These are phyloP conservation scores for Falco peregrinus DNA, from an alignment of 2,797 vertebrate genomes.

Conservation along the genomic window DNA sequence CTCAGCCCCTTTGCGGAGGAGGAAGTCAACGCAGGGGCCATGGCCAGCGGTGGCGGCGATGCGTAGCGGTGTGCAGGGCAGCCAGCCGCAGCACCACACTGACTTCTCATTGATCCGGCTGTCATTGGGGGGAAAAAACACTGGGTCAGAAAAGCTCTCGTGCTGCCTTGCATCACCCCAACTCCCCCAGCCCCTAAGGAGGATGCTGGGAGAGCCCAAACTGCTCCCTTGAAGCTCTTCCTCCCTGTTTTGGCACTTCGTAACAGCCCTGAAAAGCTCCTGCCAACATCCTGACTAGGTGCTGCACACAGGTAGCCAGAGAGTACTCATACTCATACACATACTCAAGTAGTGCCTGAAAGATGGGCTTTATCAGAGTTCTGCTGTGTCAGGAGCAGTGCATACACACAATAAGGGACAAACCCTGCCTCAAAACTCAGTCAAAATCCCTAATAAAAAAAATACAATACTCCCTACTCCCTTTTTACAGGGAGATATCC, in stretches of 20 bases:
- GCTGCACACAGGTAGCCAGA: neutral
- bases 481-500: neutral
- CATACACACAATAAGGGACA: neutral
- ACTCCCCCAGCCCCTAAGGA: neutral
- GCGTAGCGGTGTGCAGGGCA: slow-evolving; percentile 91
- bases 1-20: slow-evolving; percentile 88
- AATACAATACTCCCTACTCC: neutral
- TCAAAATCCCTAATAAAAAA: neutral
- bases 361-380: neutral
- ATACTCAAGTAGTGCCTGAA: neutral
- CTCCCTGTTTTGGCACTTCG: neutral
- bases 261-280: neutral
- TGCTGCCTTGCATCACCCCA: neutral
- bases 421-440: neutral
- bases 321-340: too few species aligned
- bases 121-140: neutral
- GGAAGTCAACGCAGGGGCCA: slow-evolving; percentile 84
- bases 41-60: slow-evolving; percentile 92
- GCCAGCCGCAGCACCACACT: slow-evolving; percentile 92
- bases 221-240: neutral
- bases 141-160: accelerated
- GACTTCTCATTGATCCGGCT: slow-evolving; percentile 96
- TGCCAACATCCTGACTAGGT: neutral
- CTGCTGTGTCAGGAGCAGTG: neutral
- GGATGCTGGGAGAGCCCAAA: neutral